Percentiles rank a stretch among this genome's conserved stretches.
These are phyloP conservation scores for Odiellus spinosus DNA, from an alignment of 2,888 invertebrate species.

Conservation along the genomic window DNA sequence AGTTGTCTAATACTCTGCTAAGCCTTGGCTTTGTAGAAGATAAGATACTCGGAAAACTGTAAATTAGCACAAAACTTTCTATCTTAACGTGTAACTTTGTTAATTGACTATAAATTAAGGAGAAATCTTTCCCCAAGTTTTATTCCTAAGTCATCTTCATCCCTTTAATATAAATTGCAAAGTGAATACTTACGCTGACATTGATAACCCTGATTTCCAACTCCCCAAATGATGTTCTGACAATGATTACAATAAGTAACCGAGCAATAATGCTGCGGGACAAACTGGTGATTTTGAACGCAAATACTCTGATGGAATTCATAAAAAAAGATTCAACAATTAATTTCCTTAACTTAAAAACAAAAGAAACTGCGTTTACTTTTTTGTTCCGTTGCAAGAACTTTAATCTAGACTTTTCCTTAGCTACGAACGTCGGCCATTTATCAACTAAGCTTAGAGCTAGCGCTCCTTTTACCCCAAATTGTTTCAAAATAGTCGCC, in stretches of 20 bases:
- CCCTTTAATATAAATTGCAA: not conserved
- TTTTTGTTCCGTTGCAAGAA: constrained; percentile 39
- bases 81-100: no score
- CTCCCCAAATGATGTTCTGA: constrained; percentile 77
- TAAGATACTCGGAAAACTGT: no score
- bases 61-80: no score
- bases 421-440: constrained; percentile 66
- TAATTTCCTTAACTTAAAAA: not conserved
- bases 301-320: constrained; percentile 43
- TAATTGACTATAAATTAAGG: no score
- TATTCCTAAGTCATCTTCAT: not conserved
- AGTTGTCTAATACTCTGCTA: no score
- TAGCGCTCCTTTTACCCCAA: constrained; percentile 46
- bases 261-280: constrained; percentile 69
- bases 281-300: constrained; percentile 75
- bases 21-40: no score
- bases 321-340: constrained; percentile 7
- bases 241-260: constrained; percentile 88
- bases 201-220: constrained; percentile 91
- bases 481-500: constrained; percentile 63
- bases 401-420: constrained; percentile 50
- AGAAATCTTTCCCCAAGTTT: no score
- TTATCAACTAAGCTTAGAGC: constrained; percentile 47
- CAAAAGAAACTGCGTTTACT: constrained; percentile 28
- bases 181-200: constrained; percentile 57